A percentile compares a stretch with the other conserved stretches of the same genome.
These are phyloP conservation scores for Ligdia adustata DNA, from an alignment of 2,888 invertebrate genomes.

Conservation along the genomic window DNA sequence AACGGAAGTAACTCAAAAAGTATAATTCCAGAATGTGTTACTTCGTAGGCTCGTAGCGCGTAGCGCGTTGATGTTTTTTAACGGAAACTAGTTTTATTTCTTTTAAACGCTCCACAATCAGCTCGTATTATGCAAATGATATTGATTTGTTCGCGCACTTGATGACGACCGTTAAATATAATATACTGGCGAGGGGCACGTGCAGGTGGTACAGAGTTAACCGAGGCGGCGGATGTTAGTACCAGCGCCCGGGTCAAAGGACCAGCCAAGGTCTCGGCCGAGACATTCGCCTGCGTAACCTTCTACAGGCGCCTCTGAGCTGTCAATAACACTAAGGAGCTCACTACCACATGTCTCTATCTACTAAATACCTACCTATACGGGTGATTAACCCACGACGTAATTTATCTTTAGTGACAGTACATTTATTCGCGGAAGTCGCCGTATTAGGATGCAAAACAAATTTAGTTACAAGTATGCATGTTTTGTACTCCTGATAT, in stretches of 20 bases:
- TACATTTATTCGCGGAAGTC: conserved; percentile 13
- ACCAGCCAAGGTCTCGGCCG: conserved; percentile 69
- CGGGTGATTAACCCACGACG: conserved; percentile 20
- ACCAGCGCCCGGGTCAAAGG: conserved; percentile 72
- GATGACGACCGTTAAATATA: conserved; percentile 22
- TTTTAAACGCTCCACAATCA: not conserved
- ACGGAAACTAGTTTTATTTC: not conserved
- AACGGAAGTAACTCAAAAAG: not conserved
- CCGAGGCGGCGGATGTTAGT: conserved; percentile 57
- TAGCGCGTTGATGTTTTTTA: conserved; percentile 15
- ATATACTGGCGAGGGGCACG: conserved; percentile 55
- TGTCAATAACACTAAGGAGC: conserved; percentile 24
- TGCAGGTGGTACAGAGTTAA: conserved; percentile 71
- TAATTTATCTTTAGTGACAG: conserved; percentile 19
- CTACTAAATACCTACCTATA: conserved; percentile 1
- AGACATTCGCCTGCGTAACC: conserved; percentile 70
- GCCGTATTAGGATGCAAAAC: conserved; percentile 9
- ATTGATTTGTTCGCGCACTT: conserved; percentile 12
- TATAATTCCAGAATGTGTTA: not conserved
- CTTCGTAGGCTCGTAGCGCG: not conserved
- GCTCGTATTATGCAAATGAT: not conserved
- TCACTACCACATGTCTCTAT: conserved; percentile 1
- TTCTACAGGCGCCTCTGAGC: conserved; percentile 56
- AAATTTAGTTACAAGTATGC: too few relatives aligned
- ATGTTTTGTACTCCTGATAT: too few relatives aligned